Evolutionary conservation across 2,888 invertebrate genomes (phyloP).

Genomic region (Priocnemis perturbator): DNA sequence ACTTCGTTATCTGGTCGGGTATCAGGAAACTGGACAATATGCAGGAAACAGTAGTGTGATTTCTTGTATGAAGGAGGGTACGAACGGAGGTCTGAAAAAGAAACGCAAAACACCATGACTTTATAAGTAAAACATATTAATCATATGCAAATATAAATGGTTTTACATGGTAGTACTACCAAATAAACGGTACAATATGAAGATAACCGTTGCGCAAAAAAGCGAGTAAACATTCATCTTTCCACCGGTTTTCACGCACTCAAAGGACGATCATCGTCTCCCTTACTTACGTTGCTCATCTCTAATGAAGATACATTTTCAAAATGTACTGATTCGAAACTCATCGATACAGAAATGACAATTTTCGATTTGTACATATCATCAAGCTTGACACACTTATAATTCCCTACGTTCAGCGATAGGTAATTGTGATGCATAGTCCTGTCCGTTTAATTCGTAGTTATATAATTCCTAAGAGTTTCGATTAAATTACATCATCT

Average conservation of each 20-base stretch:
- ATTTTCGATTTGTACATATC: neutral
- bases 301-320: neutral
- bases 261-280: conserved; percentile 30
- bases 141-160: conserved; percentile 73
- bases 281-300: conserved; percentile 11
- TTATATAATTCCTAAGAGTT: conserved; percentile 5
- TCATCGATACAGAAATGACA: neutral
- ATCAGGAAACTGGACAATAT: no score
- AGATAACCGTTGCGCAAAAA: conserved; percentile 62
- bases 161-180: conserved; percentile 70
- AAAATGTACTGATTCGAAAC: neutral
- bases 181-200: conserved; percentile 70
- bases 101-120: conserved; percentile 16
- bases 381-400: conserved; percentile 4
- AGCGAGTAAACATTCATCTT: conserved; percentile 53
- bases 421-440: conserved; percentile 16
- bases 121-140: conserved; percentile 73
- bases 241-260: conserved; percentile 39
- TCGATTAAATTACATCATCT: neutral
- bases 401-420: conserved; percentile 1
- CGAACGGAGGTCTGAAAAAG: conserved; percentile 13
- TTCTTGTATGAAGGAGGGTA: neutral
- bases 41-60: neutral
- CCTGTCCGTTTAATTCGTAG: conserved; percentile 1
- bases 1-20: neutral